Percentiles rank a stretch among this genome's conserved stretches.
Conservation (phyloP, 2,797 vertebrate species). For the Oreochromis mossambicus region DNA sequence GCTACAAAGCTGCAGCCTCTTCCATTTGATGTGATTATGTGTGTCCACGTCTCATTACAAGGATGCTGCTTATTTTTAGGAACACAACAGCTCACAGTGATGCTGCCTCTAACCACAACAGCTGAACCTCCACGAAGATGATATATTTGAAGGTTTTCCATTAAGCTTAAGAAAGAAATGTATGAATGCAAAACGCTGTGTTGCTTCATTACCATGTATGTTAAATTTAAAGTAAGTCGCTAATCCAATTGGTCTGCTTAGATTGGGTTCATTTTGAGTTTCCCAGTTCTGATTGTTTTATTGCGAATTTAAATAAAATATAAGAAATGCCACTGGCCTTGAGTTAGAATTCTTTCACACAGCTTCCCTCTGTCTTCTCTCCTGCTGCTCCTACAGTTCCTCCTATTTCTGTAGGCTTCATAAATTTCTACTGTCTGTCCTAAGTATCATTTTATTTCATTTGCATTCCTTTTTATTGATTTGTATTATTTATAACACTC, state of each 20-base stretch:
- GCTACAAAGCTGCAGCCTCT: neutral
- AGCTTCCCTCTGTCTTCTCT: neutral
- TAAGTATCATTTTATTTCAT: neutral
- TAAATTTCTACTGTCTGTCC: neutral
- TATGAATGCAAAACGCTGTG: neutral
- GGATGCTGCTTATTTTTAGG: neutral
- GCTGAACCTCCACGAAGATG: neutral
- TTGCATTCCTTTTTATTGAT: neutral
- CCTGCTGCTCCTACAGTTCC: neutral
- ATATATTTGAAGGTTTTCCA: neutral
- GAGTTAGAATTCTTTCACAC: neutral
- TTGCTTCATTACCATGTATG: neutral
- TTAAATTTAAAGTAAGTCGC: neutral
- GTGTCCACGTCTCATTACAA: neutral
- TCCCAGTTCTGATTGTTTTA: neutral
- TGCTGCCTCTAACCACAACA: neutral
- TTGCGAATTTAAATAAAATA: neutral
- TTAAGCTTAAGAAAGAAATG: neutral
- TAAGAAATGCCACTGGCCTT: neutral
- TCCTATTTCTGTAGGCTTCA: neutral
- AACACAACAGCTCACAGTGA: neutral
- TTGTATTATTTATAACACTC: neutral
- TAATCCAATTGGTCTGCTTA: neutral
- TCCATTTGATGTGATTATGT: constrained; percentile 3
- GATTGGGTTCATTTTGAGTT: neutral